Conservation (phyloP, 2,797 vertebrate genomes). For the Sebastes ruberrimus region DNA sequence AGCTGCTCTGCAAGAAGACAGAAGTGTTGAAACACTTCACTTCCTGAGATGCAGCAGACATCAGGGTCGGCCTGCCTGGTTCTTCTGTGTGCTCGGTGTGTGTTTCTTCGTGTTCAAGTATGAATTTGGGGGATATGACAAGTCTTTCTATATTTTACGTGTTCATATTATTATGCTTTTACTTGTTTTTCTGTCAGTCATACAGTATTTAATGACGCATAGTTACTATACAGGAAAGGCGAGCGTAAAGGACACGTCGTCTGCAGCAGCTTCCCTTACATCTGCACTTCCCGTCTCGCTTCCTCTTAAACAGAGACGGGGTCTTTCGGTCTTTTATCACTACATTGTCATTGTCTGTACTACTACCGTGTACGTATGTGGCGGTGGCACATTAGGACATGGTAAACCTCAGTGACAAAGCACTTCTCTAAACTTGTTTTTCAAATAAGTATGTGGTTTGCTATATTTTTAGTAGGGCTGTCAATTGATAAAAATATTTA, state of each 20-base stretch:
- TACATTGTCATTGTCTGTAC: not conserved
- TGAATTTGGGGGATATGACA: not conserved
- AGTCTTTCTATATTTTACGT: not conserved
- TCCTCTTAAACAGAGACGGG: conserved; percentile 47
- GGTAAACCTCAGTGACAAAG: not conserved
- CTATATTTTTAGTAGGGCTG: conserved; percentile 7
- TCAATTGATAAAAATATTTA: too few species aligned
- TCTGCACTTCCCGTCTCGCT: conserved; percentile 47
- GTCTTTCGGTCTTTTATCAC: conserved; percentile 4
- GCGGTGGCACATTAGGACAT: not conserved
- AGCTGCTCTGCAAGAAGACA: conserved; percentile 61
- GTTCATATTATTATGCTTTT: not conserved
- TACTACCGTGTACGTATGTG: not conserved
- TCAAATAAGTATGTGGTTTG: conserved; percentile 4
- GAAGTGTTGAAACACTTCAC: conserved; percentile 68
- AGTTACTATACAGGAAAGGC: conserved; percentile 16
- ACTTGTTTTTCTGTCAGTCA: not conserved
- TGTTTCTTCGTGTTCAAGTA: not conserved
- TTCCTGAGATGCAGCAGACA: conserved; percentile 61
- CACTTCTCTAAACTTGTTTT: conserved; percentile 8
- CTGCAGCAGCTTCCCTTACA: conserved; percentile 41
- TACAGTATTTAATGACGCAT: conserved; percentile 8
- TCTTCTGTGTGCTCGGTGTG: conserved; percentile 2
- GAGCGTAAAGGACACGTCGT: conserved; percentile 2
- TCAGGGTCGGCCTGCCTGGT: not conserved